Conservation (phyloP, 2,888 invertebrate genomes). For the Unio pictorum region DNA sequence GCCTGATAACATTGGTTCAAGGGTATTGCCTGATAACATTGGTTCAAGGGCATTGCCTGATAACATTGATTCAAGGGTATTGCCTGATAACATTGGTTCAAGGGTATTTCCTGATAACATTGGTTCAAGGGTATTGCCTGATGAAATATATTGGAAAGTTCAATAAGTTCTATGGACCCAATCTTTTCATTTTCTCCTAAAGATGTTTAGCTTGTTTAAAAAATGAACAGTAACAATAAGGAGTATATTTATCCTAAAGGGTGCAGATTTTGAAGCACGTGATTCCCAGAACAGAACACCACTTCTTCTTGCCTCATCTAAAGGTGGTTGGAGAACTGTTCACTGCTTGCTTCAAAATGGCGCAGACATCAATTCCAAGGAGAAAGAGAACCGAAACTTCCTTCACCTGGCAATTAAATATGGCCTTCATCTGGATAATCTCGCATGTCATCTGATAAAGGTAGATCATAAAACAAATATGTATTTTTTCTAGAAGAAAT, state of each 20-base stretch:
- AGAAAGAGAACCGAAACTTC: constrained; percentile 86
- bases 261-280: constrained; percentile 85
- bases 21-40: no score
- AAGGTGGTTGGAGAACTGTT: constrained; percentile 88
- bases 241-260: constrained; percentile 73
- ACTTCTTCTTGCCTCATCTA: constrained; percentile 84
- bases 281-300: constrained; percentile 88
- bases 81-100: no score
- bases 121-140: no score
- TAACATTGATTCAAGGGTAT: no score
- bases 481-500: background rate
- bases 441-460: constrained; percentile 35
- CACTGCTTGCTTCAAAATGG: constrained; percentile 81
- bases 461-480: constrained; percentile 9
- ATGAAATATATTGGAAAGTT: no score
- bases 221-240: background rate
- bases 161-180: no score
- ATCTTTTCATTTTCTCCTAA: no score
- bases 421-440: constrained; percentile 73
- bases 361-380: constrained; percentile 84
- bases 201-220: no score
- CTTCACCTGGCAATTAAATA: constrained; percentile 88
- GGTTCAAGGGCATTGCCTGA: no score
- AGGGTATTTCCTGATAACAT: no score
- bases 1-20: no score